Base-by-base conservation (phyloP, 2,113 vertebrate genomes). In the Falcunculus frontatus region DNA sequence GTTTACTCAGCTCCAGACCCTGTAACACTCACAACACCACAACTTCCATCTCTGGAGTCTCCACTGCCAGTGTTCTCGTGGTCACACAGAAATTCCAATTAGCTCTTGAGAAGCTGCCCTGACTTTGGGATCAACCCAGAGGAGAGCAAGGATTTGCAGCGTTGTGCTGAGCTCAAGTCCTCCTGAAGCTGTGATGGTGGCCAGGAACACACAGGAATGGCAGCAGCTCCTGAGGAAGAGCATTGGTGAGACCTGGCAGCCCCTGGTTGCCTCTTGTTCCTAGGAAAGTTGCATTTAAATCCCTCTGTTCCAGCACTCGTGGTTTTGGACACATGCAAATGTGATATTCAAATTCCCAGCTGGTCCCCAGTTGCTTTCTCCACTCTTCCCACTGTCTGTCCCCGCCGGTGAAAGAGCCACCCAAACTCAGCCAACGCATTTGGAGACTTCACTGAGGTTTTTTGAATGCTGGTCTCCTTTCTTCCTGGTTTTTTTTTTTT, bases 131-230 rank as follows among this genome's bases (percentile, higher is more conserved):
- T 68, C 26, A 55, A 1, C 26, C 39, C 65, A 69, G 56, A 65
- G 75, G 21, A 78, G 20, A 56, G 27, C 8, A 20, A 56, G 41
- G 4, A 20, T 74, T 46, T 74, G 29, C 35, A 93, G 44, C 4
- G 2, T 55, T 0, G 0, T 32, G 39, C 33, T 46, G 81, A 55
- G 41, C 27, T 46, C 6, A 2, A 32, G 7, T 46, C 12, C 7
- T 39, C 27, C 67, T 3, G 4, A 50, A 30, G 47, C 21, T 22
- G 4, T 2, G 1, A 16, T 33, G 49, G 37, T 18, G 74, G 33
- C 39, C 3, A 1, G n/a, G 44, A 52, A 7, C 20, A 27, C 41
- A 11, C 5, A 4, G 13, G 26, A 26, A 39, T 8, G 26, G 44
- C 76, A 80, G 56, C 44, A 68, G 55, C 25, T 84, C 69, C n/a